Base-by-base conservation (phyloP, 2,888 invertebrate species). In the Euphydryas editha region DNA sequence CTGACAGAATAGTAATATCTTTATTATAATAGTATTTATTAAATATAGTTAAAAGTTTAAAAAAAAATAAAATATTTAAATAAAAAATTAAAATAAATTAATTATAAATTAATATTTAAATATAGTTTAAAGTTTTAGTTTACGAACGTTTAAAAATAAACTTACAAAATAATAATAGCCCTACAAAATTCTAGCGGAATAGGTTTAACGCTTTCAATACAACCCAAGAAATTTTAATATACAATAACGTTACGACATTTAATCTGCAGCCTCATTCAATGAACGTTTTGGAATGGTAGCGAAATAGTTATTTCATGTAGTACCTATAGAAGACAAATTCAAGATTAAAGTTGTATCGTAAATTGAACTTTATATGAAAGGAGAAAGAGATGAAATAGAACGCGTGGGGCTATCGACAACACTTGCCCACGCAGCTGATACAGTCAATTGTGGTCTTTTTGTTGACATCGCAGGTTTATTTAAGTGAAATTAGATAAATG, bases 401-500 rank as follows among this genome's bases (percentile, higher is more conserved):
- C 69, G 47, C 44, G 36, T 4, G 20, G n/a, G 6, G 13, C 49
- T 18, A 59, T 69, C 74, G 76, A 78, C 77, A 78, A 78, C 77
- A 56, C 83, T 79, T 81, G 84, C 80, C 81, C 75, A 78, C 80
- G 81, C 75, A 78, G 80, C 73, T 80, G 82, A 81, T 84, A 85
- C 80, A 76, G 69, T 76, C 75, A 72, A 78, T 81, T 80, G 83
- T 88, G 79, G 82, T 87, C 87, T 88, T 91, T 91, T 91, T 92
- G 87, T 86, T 82, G 82, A 89, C 84, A 90, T 89, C 87, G 87
- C 90, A 80, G 86, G 87, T 90, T 90, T 90, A 90, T 91, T 91
- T 91, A 90, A 91, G 90, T 86, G 92, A 91, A 93, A 92, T 91
- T 90, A 85, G 89, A 92, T 93, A 93, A 93, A 93, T 90, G 90